A percentile compares a stretch with the other conserved stretches of the same genome.
Conservation (phyloP, 2,888 invertebrate genomes). For the Hydraecia micacea region DNA sequence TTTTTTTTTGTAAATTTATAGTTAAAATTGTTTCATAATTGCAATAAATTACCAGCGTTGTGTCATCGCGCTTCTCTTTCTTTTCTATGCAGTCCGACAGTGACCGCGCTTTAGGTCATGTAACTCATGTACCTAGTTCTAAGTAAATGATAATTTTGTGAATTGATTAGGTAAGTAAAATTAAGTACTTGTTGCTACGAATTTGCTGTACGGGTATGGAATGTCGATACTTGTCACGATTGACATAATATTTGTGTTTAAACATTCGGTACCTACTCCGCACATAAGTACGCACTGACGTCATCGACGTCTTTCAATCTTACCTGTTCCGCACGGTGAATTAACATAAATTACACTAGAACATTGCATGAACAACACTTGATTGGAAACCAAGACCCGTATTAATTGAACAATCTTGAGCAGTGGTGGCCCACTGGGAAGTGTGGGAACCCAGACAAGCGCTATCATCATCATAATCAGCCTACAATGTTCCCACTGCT, state of each 20-base stretch:
- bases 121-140: too few relatives aligned
- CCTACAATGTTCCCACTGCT: too few relatives aligned
- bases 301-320: conserved; percentile 32
- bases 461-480: too few relatives aligned
- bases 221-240: conserved; percentile 6
- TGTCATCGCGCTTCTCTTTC: too few relatives aligned
- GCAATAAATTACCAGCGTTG: too few relatives aligned
- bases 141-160: not conserved
- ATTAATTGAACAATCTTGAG: too few relatives aligned
- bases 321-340: conserved; percentile 7
- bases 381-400: not conserved
- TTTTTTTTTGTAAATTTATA: too few relatives aligned
- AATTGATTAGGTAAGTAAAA: not conserved
- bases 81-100: too few relatives aligned
- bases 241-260: conserved; percentile 25
- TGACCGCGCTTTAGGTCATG: too few relatives aligned
- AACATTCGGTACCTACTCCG: conserved; percentile 3
- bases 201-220: not conserved
- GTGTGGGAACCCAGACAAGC: not conserved
- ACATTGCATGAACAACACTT: not conserved
- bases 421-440: not conserved
- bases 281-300: conserved; percentile 18
- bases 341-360: conserved; percentile 30
- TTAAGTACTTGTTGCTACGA: not conserved
- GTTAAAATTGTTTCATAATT: too few relatives aligned